Base-by-base conservation (phyloP, 2,797 vertebrate species). In the Parauchenoglanis punctatus region DNA sequence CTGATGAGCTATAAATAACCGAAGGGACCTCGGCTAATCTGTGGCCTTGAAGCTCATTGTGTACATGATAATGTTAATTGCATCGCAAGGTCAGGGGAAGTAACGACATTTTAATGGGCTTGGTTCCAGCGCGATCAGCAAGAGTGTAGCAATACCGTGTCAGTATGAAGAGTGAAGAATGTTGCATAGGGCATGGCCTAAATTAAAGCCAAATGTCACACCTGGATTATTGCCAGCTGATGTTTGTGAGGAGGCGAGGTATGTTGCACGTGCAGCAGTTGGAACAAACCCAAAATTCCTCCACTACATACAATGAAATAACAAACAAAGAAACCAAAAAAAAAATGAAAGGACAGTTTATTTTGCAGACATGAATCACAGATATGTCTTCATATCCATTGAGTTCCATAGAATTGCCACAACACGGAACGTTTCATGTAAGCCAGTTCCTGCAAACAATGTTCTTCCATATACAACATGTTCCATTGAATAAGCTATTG, bases 1-100 rank as follows among this genome's bases (percentile, higher is more conserved):
- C 83, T 84, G 54, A 85, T 86, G 46, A 76, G n/a, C 54, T 87
- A 20, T 78, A 86, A 88, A 89, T 81, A 77, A 81, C 25, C 13
- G 11, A 63, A 28, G 31, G 12, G 73, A 86, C 68, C 85, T 70
- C 10, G 20, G 44, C 20, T 82, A 58, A 58, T 58, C 72, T 68
- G 40, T 87, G 85, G 85, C 89, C 82, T 90, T 87, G 84, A 86
- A 52, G 68, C 28, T 25, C 25, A 13, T 61, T 65, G 68, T 20
- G 59, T 72, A 82, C 75, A 88, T 46, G 88, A 88, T 87, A 86
- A 87, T 91, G 28, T 85, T 58, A 85, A 89, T 90, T 86, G 72
- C 44, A 52, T 56, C 28, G 44, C 87, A 88, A 91, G 90, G 86
- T 86, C 89, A 87, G n/a, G 58, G 72, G 77, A 90, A 88, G 86